These are phyloP conservation scores for Apamea sordens DNA, from an alignment of 2,888 invertebrate genomes.

Conservation along the genomic window DNA sequence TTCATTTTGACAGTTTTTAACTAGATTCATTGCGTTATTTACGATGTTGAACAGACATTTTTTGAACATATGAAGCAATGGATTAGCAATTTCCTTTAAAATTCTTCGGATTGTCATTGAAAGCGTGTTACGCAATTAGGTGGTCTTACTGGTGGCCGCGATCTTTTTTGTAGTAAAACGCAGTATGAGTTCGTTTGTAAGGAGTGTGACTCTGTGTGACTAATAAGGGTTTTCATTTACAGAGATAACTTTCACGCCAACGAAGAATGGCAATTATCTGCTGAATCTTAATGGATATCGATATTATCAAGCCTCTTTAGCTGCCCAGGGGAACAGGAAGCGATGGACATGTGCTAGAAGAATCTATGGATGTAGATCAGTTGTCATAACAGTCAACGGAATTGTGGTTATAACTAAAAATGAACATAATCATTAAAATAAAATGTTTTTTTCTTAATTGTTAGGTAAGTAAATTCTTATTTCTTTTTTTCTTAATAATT, in stretches of 20 bases:
- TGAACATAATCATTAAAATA: constrained; percentile 27
- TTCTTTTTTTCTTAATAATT: not conserved
- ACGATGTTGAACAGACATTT: not conserved
- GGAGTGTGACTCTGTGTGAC: not conserved
- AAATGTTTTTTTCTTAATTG: not conserved
- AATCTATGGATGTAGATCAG: constrained; percentile 17
- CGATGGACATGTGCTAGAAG: constrained; percentile 27
- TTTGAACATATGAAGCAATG: not conserved
- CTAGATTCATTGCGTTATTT: not conserved
- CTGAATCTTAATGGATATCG: constrained; percentile 15
- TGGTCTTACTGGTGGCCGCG: not conserved
- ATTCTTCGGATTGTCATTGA: not conserved
- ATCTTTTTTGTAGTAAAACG: not conserved
- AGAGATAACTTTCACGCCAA: not conserved
- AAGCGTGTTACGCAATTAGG: not conserved
- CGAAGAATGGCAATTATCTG: constrained; percentile 23
- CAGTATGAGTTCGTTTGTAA: not conserved
- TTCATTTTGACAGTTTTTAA: not conserved
- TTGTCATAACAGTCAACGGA: constrained; percentile 3
- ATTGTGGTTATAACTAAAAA: not conserved
- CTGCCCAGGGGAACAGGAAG: not conserved
- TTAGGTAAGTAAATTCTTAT: too few relatives aligned
- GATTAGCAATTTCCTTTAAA: not conserved
- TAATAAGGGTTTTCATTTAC: not conserved
- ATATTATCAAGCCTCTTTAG: constrained; percentile 18